Base-by-base conservation (phyloP, 2,113 vertebrate genomes). In the Charadrius vociferus region DNA sequence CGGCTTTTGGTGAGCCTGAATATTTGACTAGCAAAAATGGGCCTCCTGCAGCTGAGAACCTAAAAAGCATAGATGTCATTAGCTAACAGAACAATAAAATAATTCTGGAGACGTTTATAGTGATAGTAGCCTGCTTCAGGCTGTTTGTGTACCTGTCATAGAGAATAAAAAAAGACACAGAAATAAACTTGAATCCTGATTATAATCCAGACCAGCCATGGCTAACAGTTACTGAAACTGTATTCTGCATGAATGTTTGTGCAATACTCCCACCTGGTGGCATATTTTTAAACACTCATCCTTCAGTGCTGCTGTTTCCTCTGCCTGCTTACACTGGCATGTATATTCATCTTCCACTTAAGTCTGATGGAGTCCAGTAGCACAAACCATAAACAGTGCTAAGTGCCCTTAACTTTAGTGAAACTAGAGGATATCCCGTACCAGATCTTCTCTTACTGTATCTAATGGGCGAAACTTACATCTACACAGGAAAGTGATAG, bases 241-340 rank as follows among this genome's bases (percentile, higher is more conserved):
- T 45, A 61, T 45, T 78, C 52, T 84, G 72, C 72, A 39, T 53
- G 58, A 52, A 75, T 52, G 26, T 56, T 67, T 81, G 89, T 92
- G 47, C 84, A 87, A 79, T 68, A 74, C 93, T 90, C 73, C 95
- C 95, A 77, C 61, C 91, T 81, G 83, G 83, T 75, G 86, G 93
- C 77, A 23, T 12, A 56, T 47, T 43, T 55, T 32, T 17, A 62
- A 61, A 32, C 58, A 86, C 53, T 47, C 50, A 19, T 79, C 50
- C 81, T 87, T 14, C 2, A 39, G 8, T 13, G 63, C 65, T 79
- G 79, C 56, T 0, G 3, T 3, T 56, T 58, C 75, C 65, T 68
- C 43, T 61, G n/a, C 74, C 65, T 49, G 36, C 61, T 67, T 11
- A 22, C 34, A 4, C 41, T 27, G 24, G 17, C 43, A 24, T 1